Conservation (phyloP, 2,888 invertebrate genomes). For the Hyposoter didymator region DNA sequence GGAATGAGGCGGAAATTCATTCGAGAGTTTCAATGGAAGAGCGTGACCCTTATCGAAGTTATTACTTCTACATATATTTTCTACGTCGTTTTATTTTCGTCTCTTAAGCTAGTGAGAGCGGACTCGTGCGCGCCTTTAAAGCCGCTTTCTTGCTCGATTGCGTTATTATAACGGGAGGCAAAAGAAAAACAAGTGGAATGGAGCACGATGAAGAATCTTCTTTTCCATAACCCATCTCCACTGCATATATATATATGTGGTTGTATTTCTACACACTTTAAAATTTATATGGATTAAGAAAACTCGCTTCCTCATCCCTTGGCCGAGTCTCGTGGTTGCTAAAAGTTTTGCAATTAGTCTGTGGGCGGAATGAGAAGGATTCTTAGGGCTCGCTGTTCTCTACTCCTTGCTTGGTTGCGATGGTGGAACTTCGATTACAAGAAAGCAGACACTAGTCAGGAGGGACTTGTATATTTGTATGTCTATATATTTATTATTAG, state of each 20-base stretch:
- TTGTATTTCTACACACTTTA: background rate
- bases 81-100: constrained; percentile 25
- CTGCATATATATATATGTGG: background rate
- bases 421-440: constrained; percentile 65
- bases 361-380: constrained; percentile 14
- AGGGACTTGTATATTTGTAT: constrained; percentile 22
- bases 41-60: constrained; percentile 71
- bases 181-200: constrained; percentile 37
- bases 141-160: constrained; percentile 46
- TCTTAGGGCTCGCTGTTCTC: constrained; percentile 28
- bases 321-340: constrained; percentile 48
- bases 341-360: constrained; percentile 70
- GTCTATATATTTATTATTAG: background rate
- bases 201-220: constrained; percentile 21
- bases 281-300: constrained; percentile 16
- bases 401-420: constrained; percentile 55
- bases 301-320: constrained; percentile 25
- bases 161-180: constrained; percentile 49
- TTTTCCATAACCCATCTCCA: constrained; percentile 47
- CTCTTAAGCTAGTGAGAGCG: constrained; percentile 33
- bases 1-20: constrained; percentile 63
- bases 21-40: constrained; percentile 68
- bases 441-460: constrained; percentile 52
- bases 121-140: constrained; percentile 22
- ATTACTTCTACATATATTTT: constrained; percentile 68